phyloP scores from a whole-genome alignment of 2,113 vertebrate genomes.

The Grus americana region DNA sequence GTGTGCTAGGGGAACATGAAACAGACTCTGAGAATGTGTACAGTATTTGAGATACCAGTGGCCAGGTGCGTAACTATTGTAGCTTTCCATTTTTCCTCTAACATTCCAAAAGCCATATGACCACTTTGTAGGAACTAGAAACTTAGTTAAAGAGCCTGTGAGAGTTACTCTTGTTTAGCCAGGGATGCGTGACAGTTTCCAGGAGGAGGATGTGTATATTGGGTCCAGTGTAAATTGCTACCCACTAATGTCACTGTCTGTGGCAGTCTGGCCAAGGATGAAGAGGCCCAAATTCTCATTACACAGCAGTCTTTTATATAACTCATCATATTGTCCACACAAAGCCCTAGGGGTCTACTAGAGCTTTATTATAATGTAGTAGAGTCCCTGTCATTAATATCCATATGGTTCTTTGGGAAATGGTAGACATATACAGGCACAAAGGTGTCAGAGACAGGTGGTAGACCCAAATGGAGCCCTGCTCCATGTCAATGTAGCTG shows the following conservation, averaged over 20 bases:
- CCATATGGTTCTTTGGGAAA: background rate
- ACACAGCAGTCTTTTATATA: background rate
- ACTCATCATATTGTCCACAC: background rate
- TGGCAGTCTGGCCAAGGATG: background rate
- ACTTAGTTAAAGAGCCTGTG: background rate
- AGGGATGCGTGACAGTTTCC: background rate
- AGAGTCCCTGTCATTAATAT: background rate
- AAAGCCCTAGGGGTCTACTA: background rate
- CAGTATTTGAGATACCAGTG: background rate
- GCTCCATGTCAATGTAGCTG: background rate
- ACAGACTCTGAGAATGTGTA: background rate
- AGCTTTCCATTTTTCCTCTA: background rate
- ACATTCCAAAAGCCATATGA: background rate
- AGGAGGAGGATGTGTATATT: background rate
- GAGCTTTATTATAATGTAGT: background rate
- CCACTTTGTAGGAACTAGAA: background rate
- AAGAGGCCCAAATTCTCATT: background rate
- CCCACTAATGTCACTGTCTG: background rate
- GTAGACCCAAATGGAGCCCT: background rate
- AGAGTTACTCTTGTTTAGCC: background rate
- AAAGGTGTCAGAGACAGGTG: background rate
- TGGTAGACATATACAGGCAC: background rate
- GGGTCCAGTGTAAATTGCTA: background rate
- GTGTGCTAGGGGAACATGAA: background rate
- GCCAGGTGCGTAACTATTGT: background rate